Conservation (phyloP, 2,113 vertebrate species). For the Choloepus hoffmanni region DNA sequence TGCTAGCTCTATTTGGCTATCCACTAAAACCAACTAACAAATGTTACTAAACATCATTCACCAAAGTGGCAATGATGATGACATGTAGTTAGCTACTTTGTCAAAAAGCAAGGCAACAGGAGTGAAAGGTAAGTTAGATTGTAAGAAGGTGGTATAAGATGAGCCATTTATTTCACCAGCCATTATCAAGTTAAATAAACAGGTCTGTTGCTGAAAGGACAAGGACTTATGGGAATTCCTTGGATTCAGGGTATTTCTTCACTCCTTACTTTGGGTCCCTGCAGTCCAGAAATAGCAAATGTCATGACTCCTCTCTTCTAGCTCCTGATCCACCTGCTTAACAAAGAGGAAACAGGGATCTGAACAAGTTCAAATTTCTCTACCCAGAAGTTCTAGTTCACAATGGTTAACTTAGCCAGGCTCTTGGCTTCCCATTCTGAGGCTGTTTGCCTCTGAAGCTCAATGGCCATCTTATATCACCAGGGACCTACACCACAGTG, state of each 20-base stretch:
- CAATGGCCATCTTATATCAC: neutral
- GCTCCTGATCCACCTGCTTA: neutral
- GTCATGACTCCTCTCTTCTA: neutral
- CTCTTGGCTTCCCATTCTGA: neutral
- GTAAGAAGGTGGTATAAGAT: neutral
- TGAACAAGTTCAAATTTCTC: conserved; percentile 25
- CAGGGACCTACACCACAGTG: neutral
- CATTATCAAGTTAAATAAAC: neutral
- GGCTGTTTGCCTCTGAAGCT: neutral
- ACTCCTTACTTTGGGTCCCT: conserved; percentile 8
- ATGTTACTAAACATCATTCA: conserved; percentile 20
- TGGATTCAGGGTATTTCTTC: conserved; percentile 32
- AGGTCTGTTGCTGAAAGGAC: neutral
- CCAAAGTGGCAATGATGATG: conserved; percentile 47
- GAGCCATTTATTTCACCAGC: neutral
- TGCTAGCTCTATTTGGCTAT: neutral
- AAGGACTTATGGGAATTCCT: neutral
- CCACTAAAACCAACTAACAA: conserved; percentile 63
- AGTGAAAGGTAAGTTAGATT: conserved; percentile 5
- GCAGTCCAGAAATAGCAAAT: conserved; percentile 37
- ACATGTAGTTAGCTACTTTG: neutral
- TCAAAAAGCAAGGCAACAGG: conserved; percentile 39
- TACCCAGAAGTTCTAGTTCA: neutral
- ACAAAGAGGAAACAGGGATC: conserved; percentile 4
- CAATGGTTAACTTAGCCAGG: neutral